Base-by-base conservation (phyloP, 2,113 vertebrate genomes). In the Ophiodon elongatus region DNA sequence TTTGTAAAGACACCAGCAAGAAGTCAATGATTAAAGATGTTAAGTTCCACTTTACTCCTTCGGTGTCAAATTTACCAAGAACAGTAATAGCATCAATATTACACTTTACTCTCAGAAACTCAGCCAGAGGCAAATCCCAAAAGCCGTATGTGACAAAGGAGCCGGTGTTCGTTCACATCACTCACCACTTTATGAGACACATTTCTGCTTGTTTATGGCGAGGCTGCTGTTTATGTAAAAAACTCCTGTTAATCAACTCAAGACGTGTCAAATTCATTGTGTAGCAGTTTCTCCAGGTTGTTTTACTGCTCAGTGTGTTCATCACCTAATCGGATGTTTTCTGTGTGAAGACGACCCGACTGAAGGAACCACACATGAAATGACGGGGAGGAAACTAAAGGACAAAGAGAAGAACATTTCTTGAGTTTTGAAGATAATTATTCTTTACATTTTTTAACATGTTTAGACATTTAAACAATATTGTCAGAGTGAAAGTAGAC, bases 121-220 rank as follows among this genome's bases (percentile, higher is more conserved):
- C 57, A 56, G 23, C n/a, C 41, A 9, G 7, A 9, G 39, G 39
- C 39, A 76, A 60, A 74, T 64, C 47, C 31, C 19, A 43, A n/a
- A 60, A 62, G 8, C 64, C 3, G 45, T 27, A 33, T 1, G 6
- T 47, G 59, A 75, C 43, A 76, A 64, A 76, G 6, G n/a, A 60
- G 56, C 4, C 4, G 21, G 1, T 39, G 14, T 54, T 63, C 29
- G 41, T 39, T 76, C 57, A 27, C 75, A 73, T 11, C 13, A 54
- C 14, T 71, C 52, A 15, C 1, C 27, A 9, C 52, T 63, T 59
- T 25, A 31, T 37, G 60, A 50, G 6, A 14, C 25, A 45, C 6
- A 7, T 43, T 47, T 86, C n/a, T 66, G 25, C n/a, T 70, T 47
- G 47, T 66, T 83, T 67, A 91, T 85, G 65, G 66, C 0, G 2